A percentile compares a stretch with the other conserved stretches of the same genome.
Conservation (phyloP, 2,797 vertebrate species). For the Myotis vivesi region DNA sequence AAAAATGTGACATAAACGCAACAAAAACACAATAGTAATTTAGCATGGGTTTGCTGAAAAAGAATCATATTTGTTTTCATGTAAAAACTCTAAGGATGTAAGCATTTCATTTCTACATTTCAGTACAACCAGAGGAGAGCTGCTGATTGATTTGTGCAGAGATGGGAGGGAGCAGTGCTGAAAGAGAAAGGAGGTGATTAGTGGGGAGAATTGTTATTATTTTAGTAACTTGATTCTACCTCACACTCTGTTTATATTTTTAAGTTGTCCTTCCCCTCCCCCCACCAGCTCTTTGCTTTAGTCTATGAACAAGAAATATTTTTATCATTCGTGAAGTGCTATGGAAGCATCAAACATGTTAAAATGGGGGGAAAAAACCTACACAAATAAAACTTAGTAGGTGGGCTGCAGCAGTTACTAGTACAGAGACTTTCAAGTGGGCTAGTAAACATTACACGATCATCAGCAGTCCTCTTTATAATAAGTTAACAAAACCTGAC, state of each 20-base stretch:
- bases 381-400: background rate
- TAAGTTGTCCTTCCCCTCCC: background rate
- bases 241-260: background rate
- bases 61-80: background rate
- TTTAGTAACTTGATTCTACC: background rate
- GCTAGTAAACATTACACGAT: background rate
- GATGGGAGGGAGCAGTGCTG: background rate
- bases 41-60: background rate
- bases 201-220: background rate
- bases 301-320: background rate
- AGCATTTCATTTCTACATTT: background rate
- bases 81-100: background rate
- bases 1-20: background rate
- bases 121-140: background rate
- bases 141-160: background rate
- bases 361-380: background rate
- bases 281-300: background rate
- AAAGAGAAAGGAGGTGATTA: background rate
- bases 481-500: background rate
- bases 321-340: background rate
- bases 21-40: background rate
- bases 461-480: background rate
- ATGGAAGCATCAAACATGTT: background rate
- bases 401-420: background rate
- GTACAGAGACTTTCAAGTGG: background rate